Percentiles rank a stretch among this genome's conserved stretches.
Conservation (phyloP, 2,113 vertebrate genomes). For the Ophthalmolycus amberensis region DNA sequence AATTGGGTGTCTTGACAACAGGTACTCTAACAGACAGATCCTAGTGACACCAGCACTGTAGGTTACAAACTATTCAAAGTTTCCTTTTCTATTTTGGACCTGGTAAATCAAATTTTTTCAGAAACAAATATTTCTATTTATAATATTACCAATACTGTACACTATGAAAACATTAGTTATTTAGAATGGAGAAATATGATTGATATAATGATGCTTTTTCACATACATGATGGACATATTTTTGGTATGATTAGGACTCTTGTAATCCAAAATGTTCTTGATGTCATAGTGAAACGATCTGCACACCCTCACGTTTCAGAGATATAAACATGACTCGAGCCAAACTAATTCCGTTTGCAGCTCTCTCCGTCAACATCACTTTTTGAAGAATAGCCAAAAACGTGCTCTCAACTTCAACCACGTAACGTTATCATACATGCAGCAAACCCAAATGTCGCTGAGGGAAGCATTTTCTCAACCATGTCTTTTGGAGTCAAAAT, state of each 20-base stretch:
- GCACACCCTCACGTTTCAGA: slow-evolving; percentile 54
- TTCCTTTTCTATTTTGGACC: slow-evolving; percentile 44
- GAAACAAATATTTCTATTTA: neutral
- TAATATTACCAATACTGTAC: neutral
- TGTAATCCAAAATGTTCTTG: slow-evolving; percentile 65
- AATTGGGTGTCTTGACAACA: slow-evolving; percentile 71
- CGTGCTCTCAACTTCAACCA: slow-evolving; percentile 29
- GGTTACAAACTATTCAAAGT: slow-evolving; percentile 21
- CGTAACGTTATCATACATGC: slow-evolving; percentile 22
- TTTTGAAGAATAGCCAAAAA: slow-evolving; percentile 63
- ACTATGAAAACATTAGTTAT: neutral
- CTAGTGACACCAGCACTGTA: slow-evolving; percentile 20
- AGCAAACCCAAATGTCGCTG: slow-evolving; percentile 9
- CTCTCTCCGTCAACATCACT: slow-evolving; percentile 48
- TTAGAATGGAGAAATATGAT: neutral
- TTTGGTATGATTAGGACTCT: slow-evolving; percentile 23
- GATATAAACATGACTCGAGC: slow-evolving; percentile 39
- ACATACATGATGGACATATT: neutral
- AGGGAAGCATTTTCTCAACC: slow-evolving; percentile 7
- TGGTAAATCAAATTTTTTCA: neutral
- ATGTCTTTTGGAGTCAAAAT: slow-evolving; percentile 9
- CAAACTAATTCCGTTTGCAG: slow-evolving; percentile 58
- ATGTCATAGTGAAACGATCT: slow-evolving; percentile 26
- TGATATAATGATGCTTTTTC: neutral
- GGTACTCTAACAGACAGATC: slow-evolving; percentile 59